Conservation (phyloP, 2,888 invertebrate species). For the Zygogramma bicolorata region DNA sequence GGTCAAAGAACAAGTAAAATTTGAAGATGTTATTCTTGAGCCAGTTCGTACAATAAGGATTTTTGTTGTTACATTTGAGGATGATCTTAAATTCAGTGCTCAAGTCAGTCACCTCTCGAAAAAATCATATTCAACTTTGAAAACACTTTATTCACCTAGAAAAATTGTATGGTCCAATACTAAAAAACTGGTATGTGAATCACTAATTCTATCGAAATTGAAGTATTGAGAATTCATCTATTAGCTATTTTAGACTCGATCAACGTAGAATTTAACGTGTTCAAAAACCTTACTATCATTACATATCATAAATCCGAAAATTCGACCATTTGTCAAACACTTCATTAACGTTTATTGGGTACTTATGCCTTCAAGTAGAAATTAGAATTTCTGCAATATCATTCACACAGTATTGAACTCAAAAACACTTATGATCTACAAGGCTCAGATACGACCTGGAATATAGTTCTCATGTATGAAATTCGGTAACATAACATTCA, state of each 20-base stretch:
- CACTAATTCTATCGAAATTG: not conserved
- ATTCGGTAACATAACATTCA: no score
- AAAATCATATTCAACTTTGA: not conserved
- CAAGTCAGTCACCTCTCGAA: not conserved
- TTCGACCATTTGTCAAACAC: no score
- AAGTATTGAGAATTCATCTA: not conserved
- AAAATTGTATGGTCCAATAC: not conserved
- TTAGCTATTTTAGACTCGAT: no score
- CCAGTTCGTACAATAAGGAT: not conserved
- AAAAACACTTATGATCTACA: not conserved
- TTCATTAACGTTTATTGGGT: no score
- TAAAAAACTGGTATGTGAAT: not conserved
- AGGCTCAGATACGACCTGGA: no score
- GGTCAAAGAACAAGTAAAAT: not conserved
- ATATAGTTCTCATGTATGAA: no score
- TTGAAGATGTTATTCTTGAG: not conserved
- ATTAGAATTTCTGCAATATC: not conserved
- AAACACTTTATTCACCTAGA: not conserved
- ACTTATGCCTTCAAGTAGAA: no score
- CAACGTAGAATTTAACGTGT: no score
- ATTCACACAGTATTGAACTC: not conserved
- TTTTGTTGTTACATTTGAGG: not conserved
- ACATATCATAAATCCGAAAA: no score
- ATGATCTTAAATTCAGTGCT: not conserved
- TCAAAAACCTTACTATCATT: no score